Evolutionary conservation across 2,113 vertebrate genomes (phyloP).

Genomic region (Rostratula benghalensis): DNA sequence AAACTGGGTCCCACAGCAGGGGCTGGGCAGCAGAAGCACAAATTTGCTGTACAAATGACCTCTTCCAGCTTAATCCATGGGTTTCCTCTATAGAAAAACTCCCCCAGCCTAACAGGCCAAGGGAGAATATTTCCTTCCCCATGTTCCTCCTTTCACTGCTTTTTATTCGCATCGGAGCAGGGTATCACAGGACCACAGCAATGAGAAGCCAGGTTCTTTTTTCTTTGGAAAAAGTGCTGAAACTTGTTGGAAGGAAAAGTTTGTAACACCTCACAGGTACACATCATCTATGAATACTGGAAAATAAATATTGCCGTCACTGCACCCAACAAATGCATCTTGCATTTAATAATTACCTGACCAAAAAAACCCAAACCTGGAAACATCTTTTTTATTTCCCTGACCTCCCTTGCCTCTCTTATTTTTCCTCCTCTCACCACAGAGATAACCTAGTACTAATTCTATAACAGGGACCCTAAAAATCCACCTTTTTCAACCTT

Average conservation of each 20-base stretch:
- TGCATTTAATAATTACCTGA: not conserved
- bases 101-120: not conserved
- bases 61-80: not conserved
- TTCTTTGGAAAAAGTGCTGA: not conserved
- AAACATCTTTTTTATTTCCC: not conserved
- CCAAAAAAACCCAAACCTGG: accelerated
- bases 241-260: not conserved
- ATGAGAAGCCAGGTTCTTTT: not conserved
- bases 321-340: not conserved
- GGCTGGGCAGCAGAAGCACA: not conserved
- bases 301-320: not conserved
- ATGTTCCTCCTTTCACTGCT: not conserved
- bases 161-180: not conserved
- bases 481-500: not conserved
- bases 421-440: not conserved
- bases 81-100: not conserved
- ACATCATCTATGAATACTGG: accelerated
- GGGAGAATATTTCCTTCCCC: not conserved
- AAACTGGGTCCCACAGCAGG: not conserved
- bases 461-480: not conserved
- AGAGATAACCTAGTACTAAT: not conserved
- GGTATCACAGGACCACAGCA: not conserved
- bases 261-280: not conserved
- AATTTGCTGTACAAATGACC: not conserved
- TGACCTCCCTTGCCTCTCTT: not conserved